A percentile compares a stretch with the other conserved stretches of the same genome.
Evolutionary conservation across 2,888 invertebrate species (phyloP).

Genomic region (Synergus itoensis): DNA sequence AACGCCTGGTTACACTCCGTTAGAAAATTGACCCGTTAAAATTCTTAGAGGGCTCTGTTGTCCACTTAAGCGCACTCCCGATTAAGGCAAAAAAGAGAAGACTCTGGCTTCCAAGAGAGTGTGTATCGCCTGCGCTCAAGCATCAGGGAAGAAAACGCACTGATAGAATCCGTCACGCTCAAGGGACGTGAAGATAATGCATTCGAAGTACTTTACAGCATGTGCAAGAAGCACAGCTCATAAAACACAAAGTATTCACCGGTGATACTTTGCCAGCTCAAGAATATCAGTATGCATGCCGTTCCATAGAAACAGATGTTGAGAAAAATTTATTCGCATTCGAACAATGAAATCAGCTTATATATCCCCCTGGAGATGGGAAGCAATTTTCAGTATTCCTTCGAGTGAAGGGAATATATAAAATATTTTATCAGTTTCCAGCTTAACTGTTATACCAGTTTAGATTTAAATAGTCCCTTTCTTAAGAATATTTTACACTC

Average conservation of each 20-base stretch:
- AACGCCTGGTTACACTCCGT: neutral
- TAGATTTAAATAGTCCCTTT: too few species aligned
- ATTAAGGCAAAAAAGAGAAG: neutral
- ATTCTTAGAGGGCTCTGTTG: slow-evolving; percentile 25
- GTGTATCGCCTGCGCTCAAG: slow-evolving; percentile 1
- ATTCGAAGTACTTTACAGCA: slow-evolving; percentile 38
- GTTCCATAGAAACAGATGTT: slow-evolving; percentile 43
- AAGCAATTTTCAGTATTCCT: neutral
- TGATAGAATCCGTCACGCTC: slow-evolving; percentile 40
- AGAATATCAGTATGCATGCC: slow-evolving; percentile 49
- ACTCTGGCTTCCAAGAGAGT: slow-evolving; percentile 24
- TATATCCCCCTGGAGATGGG: neutral
- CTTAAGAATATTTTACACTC: too few species aligned
- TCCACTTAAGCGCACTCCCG: slow-evolving; percentile 2
- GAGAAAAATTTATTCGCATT: slow-evolving; percentile 24
- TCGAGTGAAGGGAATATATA: neutral
- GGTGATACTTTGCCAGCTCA: slow-evolving; percentile 47
- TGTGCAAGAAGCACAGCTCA: slow-evolving; percentile 55
- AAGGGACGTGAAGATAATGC: slow-evolving; percentile 18
- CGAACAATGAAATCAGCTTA: slow-evolving; percentile 28
- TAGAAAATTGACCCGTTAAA: slow-evolving; percentile 13
- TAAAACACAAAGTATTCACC: slow-evolving; percentile 57
- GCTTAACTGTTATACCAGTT: too few species aligned
- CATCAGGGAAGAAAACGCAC: slow-evolving; percentile 26
- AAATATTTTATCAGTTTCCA: neutral